Conservation (phyloP, 2,888 invertebrate genomes). For the Epirrita christyi region DNA sequence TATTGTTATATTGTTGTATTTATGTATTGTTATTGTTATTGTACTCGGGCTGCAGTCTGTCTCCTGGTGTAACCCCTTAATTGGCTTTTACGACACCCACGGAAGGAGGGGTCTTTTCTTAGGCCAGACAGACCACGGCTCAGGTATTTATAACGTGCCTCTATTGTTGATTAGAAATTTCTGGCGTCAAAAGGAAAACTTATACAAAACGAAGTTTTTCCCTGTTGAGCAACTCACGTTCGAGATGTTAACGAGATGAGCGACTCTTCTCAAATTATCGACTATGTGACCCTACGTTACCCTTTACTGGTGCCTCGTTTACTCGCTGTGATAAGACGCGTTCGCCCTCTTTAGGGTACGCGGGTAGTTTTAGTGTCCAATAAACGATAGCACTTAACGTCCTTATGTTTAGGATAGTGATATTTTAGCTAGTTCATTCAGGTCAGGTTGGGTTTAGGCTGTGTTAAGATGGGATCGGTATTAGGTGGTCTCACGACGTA, state of each 20-base stretch:
- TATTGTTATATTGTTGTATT: too few species aligned
- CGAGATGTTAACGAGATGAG: constrained; percentile 61
- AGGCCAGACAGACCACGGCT: too few species aligned
- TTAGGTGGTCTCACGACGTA: neutral
- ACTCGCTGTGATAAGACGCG: constrained; percentile 34
- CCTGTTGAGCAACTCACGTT: constrained; percentile 16
- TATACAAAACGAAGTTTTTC: too few species aligned
- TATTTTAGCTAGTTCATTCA: constrained; percentile 24
- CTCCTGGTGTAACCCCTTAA: too few species aligned
- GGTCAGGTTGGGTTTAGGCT: constrained; percentile 4
- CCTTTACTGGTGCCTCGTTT: constrained; percentile 64
- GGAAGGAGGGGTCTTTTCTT: too few species aligned
- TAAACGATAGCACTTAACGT: constrained; percentile 18
- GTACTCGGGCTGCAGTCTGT: too few species aligned
- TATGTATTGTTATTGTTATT: too few species aligned
- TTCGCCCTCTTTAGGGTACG: constrained; percentile 12
- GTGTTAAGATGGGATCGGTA: neutral
- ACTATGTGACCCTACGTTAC: constrained; percentile 66
- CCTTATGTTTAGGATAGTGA: constrained; percentile 20
- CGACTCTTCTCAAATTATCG: constrained; percentile 71
- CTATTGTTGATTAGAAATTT: too few species aligned
- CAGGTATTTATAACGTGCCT: too few species aligned
- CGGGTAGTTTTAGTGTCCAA: constrained; percentile 27
- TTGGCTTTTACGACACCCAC: too few species aligned
- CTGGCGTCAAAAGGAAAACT: too few species aligned